Evolutionary conservation across 2,888 invertebrate genomes (phyloP).

Genomic region (Watsonalla binaria): DNA sequence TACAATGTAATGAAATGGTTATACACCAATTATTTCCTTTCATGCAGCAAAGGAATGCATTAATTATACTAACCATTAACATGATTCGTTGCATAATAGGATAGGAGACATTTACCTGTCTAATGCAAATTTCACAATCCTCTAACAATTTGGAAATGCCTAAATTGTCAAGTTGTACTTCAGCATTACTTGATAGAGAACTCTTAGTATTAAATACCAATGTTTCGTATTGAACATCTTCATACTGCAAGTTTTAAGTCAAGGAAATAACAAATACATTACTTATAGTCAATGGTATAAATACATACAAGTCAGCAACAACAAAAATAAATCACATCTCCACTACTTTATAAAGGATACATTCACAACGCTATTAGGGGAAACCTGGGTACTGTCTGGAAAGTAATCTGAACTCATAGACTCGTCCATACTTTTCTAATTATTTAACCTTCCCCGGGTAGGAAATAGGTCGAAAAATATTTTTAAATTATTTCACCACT

Average conservation of each 20-base stretch:
- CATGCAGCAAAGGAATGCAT: too few relatives aligned
- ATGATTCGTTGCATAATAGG: neutral
- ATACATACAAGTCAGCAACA: neutral
- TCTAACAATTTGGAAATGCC: conserved; percentile 34
- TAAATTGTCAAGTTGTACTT: conserved; percentile 21
- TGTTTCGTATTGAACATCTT: neutral
- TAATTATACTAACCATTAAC: neutral
- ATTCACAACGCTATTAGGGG: conserved; percentile 20
- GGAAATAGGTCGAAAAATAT: too few relatives aligned
- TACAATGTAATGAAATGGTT: too few relatives aligned
- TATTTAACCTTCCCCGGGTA: too few relatives aligned
- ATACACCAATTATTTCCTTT: too few relatives aligned
- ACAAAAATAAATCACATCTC: neutral
- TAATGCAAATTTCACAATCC: conserved; percentile 45
- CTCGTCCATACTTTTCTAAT: conserved; percentile 36
- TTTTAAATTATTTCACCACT: too few relatives aligned
- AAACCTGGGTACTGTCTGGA: conserved; percentile 30
- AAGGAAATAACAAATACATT: neutral
- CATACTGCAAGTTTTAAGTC: neutral
- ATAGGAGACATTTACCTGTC: conserved; percentile 35
- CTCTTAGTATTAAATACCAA: conserved; percentile 42
- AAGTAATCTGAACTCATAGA: conserved; percentile 53
- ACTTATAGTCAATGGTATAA: neutral
- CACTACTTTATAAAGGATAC: conserved; percentile 41
- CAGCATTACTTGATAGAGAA: conserved; percentile 20